These are phyloP conservation scores for Lutjanus erythropterus DNA, from an alignment of 2,113 vertebrate species.

Conservation along the genomic window DNA sequence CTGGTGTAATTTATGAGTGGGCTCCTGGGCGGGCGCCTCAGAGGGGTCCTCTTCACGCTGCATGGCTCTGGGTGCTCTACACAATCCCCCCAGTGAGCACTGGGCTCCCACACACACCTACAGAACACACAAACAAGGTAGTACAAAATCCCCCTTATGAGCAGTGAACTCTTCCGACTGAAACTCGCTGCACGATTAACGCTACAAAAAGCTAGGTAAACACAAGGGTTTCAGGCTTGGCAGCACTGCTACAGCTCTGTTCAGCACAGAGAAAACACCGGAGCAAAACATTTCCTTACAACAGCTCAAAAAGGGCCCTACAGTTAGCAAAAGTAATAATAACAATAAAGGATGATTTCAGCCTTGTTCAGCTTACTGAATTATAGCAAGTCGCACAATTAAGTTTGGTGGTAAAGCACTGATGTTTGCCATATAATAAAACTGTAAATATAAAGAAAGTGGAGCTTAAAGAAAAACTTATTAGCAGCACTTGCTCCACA, in stretches of 20 bases:
- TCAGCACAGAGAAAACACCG: slow-evolving; percentile 66
- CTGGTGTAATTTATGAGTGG: slow-evolving; percentile 90
- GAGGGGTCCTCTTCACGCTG: slow-evolving; percentile 84
- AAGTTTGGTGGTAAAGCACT: slow-evolving; percentile 35
- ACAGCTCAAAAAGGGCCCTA: slow-evolving; percentile 43
- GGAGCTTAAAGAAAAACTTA: slow-evolving; percentile 39
- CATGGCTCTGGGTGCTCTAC: slow-evolving; percentile 83
- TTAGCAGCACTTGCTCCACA: slow-evolving; percentile 4
- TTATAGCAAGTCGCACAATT: slow-evolving; percentile 56
- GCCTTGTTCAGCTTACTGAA: slow-evolving; percentile 46
- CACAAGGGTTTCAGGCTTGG: slow-evolving; percentile 80
- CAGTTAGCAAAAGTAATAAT: slow-evolving; percentile 53
- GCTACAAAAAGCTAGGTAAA: slow-evolving; percentile 80
- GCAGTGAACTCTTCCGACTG: slow-evolving; percentile 70
- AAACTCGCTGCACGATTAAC: slow-evolving; percentile 73
- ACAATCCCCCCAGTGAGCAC: slow-evolving; percentile 71
- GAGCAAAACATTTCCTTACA: slow-evolving; percentile 58
- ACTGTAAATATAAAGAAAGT: slow-evolving; percentile 40
- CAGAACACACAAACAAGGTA: slow-evolving; percentile 54
- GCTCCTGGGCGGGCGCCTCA: slow-evolving; percentile 78
- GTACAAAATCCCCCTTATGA: slow-evolving; percentile 65
- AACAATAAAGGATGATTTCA: slow-evolving; percentile 53
- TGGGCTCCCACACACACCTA: slow-evolving; percentile 37
- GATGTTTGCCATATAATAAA: slow-evolving; percentile 42
- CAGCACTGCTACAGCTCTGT: slow-evolving; percentile 76